These are phyloP conservation scores for Hippopotamus amphibius DNA, from an alignment of 2,113 vertebrate species.

Conservation along the genomic window DNA sequence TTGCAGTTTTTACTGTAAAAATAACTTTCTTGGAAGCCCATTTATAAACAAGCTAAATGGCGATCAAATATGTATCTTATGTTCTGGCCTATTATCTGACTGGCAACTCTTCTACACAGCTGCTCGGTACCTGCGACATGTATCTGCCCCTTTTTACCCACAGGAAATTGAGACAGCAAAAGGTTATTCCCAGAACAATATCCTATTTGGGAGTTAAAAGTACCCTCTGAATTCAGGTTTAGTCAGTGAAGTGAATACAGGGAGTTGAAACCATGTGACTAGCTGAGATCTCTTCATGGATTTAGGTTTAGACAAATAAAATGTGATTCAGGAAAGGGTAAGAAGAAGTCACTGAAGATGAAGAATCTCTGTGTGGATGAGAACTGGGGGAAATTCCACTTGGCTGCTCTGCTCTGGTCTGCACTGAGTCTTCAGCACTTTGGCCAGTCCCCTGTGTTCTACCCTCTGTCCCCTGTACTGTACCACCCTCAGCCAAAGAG, in stretches of 20 bases:
- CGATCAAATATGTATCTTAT: not conserved
- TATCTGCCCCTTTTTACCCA: not conserved
- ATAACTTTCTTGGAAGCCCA: not conserved
- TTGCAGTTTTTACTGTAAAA: constrained; percentile 8
- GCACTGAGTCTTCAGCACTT: not conserved
- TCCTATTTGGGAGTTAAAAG: not conserved
- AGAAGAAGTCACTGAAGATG: not conserved
- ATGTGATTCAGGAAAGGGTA: not conserved
- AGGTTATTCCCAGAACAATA: not conserved
- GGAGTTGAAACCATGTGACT: not conserved
- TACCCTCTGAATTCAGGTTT: not conserved
- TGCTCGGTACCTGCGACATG: not conserved
- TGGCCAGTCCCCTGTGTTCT: no score
- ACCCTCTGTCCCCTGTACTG: not conserved
- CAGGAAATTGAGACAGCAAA: not conserved
- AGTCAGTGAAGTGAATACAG: not conserved
- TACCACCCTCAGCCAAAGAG: not conserved
- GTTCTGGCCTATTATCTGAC: not conserved
- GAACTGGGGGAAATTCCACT: not conserved
- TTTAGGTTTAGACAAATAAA: not conserved
- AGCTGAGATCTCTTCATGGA: not conserved
- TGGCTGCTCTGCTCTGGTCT: not conserved
- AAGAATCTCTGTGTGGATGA: not conserved
- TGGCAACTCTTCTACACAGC: not conserved
- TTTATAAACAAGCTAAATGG: not conserved